Percentiles rank a stretch among this genome's conserved stretches.
Evolutionary conservation across 2,888 invertebrate genomes (phyloP).

Genomic region (Macrosoma leucophasiata): DNA sequence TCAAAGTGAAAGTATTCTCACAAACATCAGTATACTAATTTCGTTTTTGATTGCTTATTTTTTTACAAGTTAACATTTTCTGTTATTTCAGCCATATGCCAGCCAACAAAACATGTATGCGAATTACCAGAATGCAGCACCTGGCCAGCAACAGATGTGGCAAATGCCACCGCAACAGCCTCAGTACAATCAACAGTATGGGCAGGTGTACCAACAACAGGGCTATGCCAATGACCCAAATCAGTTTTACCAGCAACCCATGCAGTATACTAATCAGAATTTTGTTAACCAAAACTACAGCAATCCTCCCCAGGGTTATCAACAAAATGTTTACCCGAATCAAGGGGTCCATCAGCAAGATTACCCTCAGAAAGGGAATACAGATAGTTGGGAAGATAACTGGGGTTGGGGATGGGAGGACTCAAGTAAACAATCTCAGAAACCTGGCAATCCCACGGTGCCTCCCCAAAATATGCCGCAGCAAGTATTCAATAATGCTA

Average conservation of each 20-base stretch:
- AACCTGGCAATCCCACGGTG: slow-evolving; percentile 30
- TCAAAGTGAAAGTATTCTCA: no score
- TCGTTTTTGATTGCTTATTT: slow-evolving; percentile 1
- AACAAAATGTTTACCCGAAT: slow-evolving; percentile 49
- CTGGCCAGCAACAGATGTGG: slow-evolving; percentile 47
- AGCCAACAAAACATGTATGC: slow-evolving; percentile 54
- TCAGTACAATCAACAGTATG: slow-evolving; percentile 62
- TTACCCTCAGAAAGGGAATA: slow-evolving; percentile 38
- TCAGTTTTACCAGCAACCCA: slow-evolving; percentile 46
- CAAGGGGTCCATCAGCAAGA: slow-evolving; percentile 40
- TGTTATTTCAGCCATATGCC: slow-evolving; percentile 50
- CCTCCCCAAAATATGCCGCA: slow-evolving; percentile 26
- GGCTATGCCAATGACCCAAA: slow-evolving; percentile 49
- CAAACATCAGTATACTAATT: not conserved
- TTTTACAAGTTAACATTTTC: slow-evolving; percentile 6
- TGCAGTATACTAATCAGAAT: slow-evolving; percentile 52
- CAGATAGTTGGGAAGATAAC: slow-evolving; percentile 61
- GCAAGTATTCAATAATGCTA: slow-evolving; percentile 53
- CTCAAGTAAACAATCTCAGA: slow-evolving; percentile 53
- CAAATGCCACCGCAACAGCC: slow-evolving; percentile 39
- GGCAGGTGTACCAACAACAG: slow-evolving; percentile 50
- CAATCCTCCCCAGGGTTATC: slow-evolving; percentile 41
- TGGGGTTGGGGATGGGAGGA: slow-evolving; percentile 81
- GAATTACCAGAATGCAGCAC: slow-evolving; percentile 40
- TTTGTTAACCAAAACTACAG: slow-evolving; percentile 43